Evolutionary conservation across 1,140 invertebrate species (phyloP).

Genomic region (Drosophila grimshawi): DNA sequence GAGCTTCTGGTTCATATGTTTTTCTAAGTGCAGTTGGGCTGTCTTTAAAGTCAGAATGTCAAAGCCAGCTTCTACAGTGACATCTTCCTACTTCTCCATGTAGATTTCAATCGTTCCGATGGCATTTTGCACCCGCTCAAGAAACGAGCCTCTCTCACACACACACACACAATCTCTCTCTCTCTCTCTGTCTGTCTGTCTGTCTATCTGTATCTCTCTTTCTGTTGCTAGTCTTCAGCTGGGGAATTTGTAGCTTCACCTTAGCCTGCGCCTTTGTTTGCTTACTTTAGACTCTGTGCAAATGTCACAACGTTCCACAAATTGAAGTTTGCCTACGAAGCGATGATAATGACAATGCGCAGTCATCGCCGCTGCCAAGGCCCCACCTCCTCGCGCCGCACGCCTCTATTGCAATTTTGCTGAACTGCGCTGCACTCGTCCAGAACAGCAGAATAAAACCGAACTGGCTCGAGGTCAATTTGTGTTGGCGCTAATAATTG

Average conservation of each 20-base stretch:
- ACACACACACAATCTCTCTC: no score
- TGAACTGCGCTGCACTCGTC: slow-evolving; percentile 10
- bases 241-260: neutral
- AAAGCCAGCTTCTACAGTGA: slow-evolving; percentile 12
- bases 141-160: neutral
- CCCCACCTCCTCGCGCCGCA: neutral
- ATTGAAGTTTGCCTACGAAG: slow-evolving; percentile 42
- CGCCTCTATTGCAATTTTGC: slow-evolving; percentile 16
- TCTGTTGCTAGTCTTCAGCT: neutral
- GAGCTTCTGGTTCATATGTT: neutral
- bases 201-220: neutral
- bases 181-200: no score
- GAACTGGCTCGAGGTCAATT: slow-evolving; percentile 68
- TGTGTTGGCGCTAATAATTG: slow-evolving; percentile 59
- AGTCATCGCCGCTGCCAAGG: slow-evolving; percentile 23
- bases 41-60: slow-evolving; percentile 18
- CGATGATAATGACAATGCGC: slow-evolving; percentile 39
- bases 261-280: slow-evolving; percentile 10
- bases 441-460: neutral
- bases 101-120: slow-evolving; percentile 34
- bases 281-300: slow-evolving; percentile 29
- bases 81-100: slow-evolving; percentile 24
- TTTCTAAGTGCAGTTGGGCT: neutral
- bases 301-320: slow-evolving; percentile 64
- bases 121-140: slow-evolving; percentile 13